Evolutionary conservation across 2,113 vertebrate species (phyloP).

Genomic region (Syngnathus typhle): DNA sequence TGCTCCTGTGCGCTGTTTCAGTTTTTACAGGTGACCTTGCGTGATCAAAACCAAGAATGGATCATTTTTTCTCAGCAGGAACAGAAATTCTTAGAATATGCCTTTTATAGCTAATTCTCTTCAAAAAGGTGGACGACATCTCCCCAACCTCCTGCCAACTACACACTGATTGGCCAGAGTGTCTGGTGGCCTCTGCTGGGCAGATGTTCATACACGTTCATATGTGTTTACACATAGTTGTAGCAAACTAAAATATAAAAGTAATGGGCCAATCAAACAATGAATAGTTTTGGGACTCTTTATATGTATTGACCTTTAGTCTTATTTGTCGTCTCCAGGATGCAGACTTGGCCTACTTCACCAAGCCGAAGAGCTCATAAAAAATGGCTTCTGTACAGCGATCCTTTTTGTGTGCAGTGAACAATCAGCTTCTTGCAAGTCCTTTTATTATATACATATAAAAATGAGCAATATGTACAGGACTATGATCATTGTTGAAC

Average conservation of each 20-base stretch:
- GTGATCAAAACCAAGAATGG: not conserved
- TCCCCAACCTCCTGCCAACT: conserved; percentile 16
- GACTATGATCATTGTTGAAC: conserved; percentile 45
- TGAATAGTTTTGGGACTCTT: not conserved
- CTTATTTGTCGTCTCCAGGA: conserved; percentile 69
- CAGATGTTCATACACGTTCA: not conserved
- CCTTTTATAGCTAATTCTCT: conserved; percentile 39
- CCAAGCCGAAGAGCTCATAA: conserved; percentile 63
- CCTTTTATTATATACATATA: conserved; percentile 66
- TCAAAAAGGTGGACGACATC: conserved; percentile 23
- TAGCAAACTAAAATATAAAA: not conserved
- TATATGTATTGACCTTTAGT: not conserved
- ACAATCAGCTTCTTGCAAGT: conserved; percentile 28
- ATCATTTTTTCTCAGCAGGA: conserved; percentile 7
- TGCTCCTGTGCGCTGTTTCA: not conserved
- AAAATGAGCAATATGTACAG: conserved; percentile 60
- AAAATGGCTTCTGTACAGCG: not conserved
- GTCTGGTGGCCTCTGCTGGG: conserved; percentile 50
- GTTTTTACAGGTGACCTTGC: conserved; percentile 22
- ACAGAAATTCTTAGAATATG: conserved; percentile 28
- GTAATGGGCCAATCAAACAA: not conserved
- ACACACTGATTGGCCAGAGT: conserved; percentile 30
- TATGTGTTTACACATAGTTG: not conserved
- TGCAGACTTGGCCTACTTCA: conserved; percentile 80
- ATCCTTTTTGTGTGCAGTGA: not conserved